Conservation (phyloP, 2,888 invertebrate species). For the Eledone cirrhosa region DNA sequence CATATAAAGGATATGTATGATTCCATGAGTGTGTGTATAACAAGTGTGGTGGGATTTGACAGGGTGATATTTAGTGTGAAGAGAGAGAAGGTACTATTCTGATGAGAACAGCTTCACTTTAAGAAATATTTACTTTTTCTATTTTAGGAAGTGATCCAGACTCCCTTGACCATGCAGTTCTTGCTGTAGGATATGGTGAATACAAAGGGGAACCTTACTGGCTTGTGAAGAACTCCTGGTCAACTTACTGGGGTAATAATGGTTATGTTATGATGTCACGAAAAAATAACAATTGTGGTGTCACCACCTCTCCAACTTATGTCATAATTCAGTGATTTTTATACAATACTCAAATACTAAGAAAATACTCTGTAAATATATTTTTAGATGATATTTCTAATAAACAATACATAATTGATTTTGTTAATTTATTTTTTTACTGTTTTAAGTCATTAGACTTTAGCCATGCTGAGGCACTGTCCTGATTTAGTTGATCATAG, state of each 20-base stretch:
- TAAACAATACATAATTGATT: not conserved
- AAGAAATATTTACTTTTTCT: conserved; percentile 31
- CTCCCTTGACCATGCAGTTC: conserved; percentile 88
- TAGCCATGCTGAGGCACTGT: too few species aligned
- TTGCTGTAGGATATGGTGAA: conserved; percentile 90
- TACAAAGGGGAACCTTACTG: conserved; percentile 87
- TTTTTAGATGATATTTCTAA: not conserved
- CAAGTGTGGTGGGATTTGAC: too few species aligned
- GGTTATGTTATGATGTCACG: conserved; percentile 93
- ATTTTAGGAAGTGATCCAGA: conserved; percentile 78
- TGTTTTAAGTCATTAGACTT: too few species aligned
- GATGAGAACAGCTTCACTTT: too few species aligned
- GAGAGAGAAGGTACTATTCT: too few species aligned
- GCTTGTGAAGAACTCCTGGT: conserved; percentile 97
- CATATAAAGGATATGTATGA: too few species aligned
- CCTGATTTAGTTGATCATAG: too few species aligned
- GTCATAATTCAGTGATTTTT: conserved; percentile 40
- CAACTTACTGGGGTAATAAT: conserved; percentile 96
- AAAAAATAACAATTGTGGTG: conserved; percentile 92
- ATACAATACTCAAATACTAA: not conserved
- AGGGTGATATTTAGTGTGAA: too few species aligned
- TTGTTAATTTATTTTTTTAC: not conserved
- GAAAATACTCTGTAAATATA: not conserved
- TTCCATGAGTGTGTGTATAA: too few species aligned
- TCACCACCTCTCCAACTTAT: conserved; percentile 79